Conservation (phyloP, 2,888 invertebrate species). For the Hartigia nigra region DNA sequence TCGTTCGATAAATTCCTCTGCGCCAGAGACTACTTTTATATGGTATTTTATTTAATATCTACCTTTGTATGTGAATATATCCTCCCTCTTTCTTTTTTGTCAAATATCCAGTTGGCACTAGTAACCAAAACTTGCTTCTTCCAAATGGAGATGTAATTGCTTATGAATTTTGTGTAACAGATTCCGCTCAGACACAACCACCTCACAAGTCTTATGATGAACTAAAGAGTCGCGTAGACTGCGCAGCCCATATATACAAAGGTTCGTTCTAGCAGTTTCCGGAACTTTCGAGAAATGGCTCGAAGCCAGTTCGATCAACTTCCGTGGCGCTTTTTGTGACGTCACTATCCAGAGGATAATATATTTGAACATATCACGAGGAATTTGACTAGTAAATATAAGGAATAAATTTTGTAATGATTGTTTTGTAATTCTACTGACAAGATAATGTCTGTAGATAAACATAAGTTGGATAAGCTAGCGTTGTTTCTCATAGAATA, state of each 20-base stretch:
- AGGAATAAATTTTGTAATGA: not conserved
- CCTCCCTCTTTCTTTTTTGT: constrained; percentile 2
- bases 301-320: constrained; percentile 44
- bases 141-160: not conserved
- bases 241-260: constrained; percentile 74
- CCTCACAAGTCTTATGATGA: constrained; percentile 48
- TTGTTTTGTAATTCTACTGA: not conserved
- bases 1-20: not conserved
- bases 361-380: not conserved
- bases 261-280: constrained; percentile 71
- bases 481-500: not conserved
- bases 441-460: not conserved
- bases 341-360: not conserved
- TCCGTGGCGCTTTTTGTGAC: constrained; percentile 40
- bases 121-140: not conserved
- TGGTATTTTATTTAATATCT: constrained; percentile 5
- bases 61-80: constrained; percentile 2
- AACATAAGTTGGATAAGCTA: not conserved
- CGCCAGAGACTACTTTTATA: not conserved
- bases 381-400: not conserved
- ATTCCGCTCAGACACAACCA: not conserved
- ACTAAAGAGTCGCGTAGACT: constrained; percentile 67
- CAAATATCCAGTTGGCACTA: constrained; percentile 28
- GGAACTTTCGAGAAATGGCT: constrained; percentile 73
- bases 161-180: not conserved